Percentiles rank a stretch among this genome's conserved stretches.
phyloP scores from a whole-genome alignment of 2,888 invertebrate species.

The Strigamia transsilvanica region DNA sequence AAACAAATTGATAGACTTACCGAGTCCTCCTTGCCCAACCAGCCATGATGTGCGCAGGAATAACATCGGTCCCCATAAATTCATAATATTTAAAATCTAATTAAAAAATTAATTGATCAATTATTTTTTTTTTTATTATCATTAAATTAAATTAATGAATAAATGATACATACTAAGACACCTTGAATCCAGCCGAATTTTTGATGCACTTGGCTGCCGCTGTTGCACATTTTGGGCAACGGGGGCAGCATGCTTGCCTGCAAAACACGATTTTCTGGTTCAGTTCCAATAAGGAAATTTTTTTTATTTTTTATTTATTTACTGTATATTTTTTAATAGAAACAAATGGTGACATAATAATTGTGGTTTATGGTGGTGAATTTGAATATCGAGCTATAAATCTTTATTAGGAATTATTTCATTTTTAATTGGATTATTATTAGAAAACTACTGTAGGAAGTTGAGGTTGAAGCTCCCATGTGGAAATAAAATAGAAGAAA shows the following conservation, averaged over 20 bases:
- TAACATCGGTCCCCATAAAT: constrained; percentile 56
- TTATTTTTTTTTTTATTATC: neutral
- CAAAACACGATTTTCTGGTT: neutral
- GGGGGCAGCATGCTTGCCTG: neutral
- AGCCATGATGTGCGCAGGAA: constrained; percentile 56
- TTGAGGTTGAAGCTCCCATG: too few species aligned
- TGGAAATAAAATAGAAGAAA: too few species aligned
- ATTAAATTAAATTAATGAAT: constrained; percentile 3
- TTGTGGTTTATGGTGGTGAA: too few species aligned
- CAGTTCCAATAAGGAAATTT: too few species aligned
- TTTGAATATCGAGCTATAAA: too few species aligned
- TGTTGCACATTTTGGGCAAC: neutral
- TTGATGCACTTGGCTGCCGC: constrained; percentile 63
- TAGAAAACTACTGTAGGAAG: too few species aligned
- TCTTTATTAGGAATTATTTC: too few species aligned
- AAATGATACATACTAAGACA: constrained; percentile 77
- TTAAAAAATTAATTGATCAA: constrained; percentile 26
- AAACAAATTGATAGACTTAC: constrained; percentile 53
- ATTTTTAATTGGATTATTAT: too few species aligned
- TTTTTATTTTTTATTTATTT: neutral
- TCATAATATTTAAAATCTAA: constrained; percentile 55
- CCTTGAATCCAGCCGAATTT: constrained; percentile 92
- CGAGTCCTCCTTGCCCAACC: constrained; percentile 56
- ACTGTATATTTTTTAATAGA: neutral
- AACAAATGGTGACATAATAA: neutral